A percentile compares a stretch with the other conserved stretches of the same genome.
Evolutionary conservation across 2,113 vertebrate species (phyloP).

Genomic region (Cervus canadensis): DNA sequence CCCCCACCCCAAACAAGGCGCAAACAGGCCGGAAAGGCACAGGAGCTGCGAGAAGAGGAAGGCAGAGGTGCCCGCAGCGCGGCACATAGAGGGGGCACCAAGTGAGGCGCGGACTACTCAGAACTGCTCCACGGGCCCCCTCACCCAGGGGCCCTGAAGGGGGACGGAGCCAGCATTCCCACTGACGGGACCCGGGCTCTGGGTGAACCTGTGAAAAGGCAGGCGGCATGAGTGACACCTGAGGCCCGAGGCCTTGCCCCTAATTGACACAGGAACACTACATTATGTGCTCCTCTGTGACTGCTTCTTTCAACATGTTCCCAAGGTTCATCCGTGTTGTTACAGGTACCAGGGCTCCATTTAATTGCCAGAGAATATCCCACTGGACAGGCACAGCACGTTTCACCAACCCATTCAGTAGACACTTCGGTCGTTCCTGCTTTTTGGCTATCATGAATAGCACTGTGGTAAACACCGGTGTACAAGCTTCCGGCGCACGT

Average conservation of each 20-base stretch:
- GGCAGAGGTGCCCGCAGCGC: not conserved
- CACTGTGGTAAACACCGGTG: not conserved
- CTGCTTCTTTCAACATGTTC: not conserved
- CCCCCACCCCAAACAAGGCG: not conserved
- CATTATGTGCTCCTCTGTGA: not conserved
- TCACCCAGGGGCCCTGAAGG: not conserved
- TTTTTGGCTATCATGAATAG: not conserved
- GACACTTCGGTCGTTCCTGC: not conserved
- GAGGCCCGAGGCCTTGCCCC: not conserved
- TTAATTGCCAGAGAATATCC: not conserved
- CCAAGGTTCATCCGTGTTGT: not conserved
- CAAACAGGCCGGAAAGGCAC: not conserved
- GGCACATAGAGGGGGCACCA: fast-evolving
- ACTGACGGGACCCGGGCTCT: not conserved
- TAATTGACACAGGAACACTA: not conserved
- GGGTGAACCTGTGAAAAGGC: not conserved
- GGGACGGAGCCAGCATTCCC: not conserved
- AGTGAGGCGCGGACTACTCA: not conserved
- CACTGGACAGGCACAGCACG: not conserved
- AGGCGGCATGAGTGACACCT: not conserved
- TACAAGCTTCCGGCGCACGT: not conserved
- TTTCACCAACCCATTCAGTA: not conserved
- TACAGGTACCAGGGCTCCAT: too few species aligned
- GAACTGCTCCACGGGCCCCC: not conserved
- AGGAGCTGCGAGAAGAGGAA: not conserved